Evolutionary conservation across 2,888 invertebrate genomes (phyloP), one percentile per base, ranked within the genome.

Genomic region (Drosophila affinis): DNA sequence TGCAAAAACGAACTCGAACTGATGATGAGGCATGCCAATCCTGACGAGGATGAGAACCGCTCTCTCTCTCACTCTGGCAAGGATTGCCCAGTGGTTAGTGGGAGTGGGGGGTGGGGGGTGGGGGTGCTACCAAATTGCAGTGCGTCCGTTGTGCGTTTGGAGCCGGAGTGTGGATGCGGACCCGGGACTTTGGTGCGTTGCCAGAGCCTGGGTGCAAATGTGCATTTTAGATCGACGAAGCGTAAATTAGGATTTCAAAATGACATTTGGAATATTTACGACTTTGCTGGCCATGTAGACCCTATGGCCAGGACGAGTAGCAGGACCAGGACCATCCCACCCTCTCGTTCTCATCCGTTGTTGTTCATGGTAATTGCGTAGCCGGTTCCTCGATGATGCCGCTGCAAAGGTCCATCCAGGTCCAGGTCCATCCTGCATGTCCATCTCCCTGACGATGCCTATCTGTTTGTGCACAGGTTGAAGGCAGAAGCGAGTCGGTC

Each of bases 191-290:
- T 74, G 62, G 81, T 67, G 71, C 84, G 64, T 73, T 81, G 80
- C 59, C 67, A 57, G 65, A 54, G 73, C 71, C 57, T 53, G 39
- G 67, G 65, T 77, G 82, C 84, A 87, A 90, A 88, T 87, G 89
- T 90, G 90, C 91, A 90, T 91, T 90, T 91, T 84, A 86, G 85
- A 82, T 83, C 90, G 88, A 77, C 89, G 91, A 88, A 91, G 91
- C 91, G 91, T 91, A 91, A 91, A 91, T 91, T 91, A 91, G 91
- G 91, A 91, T 91, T 91, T 91, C 91, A 90, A 91, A 90, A 91
- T 91, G 91, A 91, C 91, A 91, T 91, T 91, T 91, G 87, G 91
- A 91, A 91, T 91, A 91, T 91, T 91, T 91, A 91, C 91, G 91
- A 91, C 90, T 90, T 87, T 85, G 75, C 87, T 63, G 59, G 79